Evolutionary conservation across 1,140 invertebrate genomes (phyloP).

Genomic region (Dolichoris vasculosae): DNA sequence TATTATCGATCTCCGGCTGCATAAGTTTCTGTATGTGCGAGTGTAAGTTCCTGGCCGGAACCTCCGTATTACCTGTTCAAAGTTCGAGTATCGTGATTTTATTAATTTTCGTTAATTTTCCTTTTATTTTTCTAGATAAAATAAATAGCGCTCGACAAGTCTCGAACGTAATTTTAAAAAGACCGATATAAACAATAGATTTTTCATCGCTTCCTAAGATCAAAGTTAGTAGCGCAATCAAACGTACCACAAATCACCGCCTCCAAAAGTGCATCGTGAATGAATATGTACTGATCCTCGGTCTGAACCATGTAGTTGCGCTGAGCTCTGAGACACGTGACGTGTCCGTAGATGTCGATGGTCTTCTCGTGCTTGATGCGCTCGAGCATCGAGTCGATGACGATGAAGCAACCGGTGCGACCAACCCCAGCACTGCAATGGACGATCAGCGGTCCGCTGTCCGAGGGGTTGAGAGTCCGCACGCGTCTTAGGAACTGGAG

Average conservation of each 20-base stretch:
- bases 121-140: too few relatives aligned
- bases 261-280: conserved; percentile 97
- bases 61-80: conserved; percentile 84
- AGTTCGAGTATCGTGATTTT: neutral
- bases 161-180: too few relatives aligned
- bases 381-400: conserved; percentile 98
- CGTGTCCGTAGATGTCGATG: conserved; percentile 99
- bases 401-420: conserved; percentile 98
- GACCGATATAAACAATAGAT: too few relatives aligned
- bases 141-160: too few relatives aligned
- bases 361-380: conserved; percentile 96
- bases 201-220: too few relatives aligned
- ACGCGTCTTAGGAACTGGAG: conserved; percentile 97
- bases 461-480: conserved; percentile 89
- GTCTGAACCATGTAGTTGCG: conserved; percentile 99
- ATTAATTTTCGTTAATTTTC: too few relatives aligned
- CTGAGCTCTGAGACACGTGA: conserved; percentile 96
- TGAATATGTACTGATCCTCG: conserved; percentile 99
- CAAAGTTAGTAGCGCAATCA: neutral
- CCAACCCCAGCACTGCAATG: conserved; percentile 99
- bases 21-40: conserved; percentile 95
- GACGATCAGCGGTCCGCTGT: conserved; percentile 94
- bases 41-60: conserved; percentile 93
- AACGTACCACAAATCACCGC: conserved; percentile 90
- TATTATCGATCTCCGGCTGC: conserved; percentile 86